Evolutionary conservation across 2,888 invertebrate genomes (phyloP).

Genomic region (Ditula angustiorana): DNA sequence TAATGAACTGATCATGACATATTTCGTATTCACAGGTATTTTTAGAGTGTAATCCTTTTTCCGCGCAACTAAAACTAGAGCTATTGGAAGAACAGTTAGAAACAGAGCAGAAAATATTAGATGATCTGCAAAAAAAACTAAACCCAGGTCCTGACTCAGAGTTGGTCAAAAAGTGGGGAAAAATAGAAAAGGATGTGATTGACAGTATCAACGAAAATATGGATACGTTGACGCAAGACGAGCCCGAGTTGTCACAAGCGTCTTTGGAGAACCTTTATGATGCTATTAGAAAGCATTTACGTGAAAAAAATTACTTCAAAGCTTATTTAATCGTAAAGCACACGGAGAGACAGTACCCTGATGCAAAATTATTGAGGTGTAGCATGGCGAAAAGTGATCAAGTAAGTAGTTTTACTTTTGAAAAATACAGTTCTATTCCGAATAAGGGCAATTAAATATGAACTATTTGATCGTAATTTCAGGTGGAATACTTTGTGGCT

Average conservation of each 20-base stretch:
- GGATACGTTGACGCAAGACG: slow-evolving; percentile 76
- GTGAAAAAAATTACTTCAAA: slow-evolving; percentile 80
- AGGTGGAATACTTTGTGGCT: slow-evolving; percentile 79
- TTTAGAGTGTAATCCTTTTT: slow-evolving; percentile 94
- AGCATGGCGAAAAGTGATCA: slow-evolving; percentile 80
- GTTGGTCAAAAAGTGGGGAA: slow-evolving; percentile 80
- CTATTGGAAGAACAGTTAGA: slow-evolving; percentile 86
- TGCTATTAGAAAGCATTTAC: slow-evolving; percentile 73
- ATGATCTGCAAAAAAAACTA: slow-evolving; percentile 84
- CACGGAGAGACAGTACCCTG: slow-evolving; percentile 77
- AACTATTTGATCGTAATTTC: slow-evolving; percentile 46
- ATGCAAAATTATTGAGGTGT: slow-evolving; percentile 75
- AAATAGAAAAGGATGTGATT: slow-evolving; percentile 80
- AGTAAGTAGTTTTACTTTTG: too few relatives aligned
- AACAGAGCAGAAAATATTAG: slow-evolving; percentile 86
- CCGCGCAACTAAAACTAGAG: slow-evolving; percentile 88
- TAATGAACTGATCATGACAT: not conserved
- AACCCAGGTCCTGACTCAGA: slow-evolving; percentile 77
- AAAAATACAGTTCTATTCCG: too few relatives aligned
- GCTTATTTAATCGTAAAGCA: slow-evolving; percentile 81
- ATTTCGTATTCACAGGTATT: slow-evolving; percentile 82
- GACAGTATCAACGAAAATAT: slow-evolving; percentile 80
- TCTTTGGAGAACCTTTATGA: slow-evolving; percentile 76
- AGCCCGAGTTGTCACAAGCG: slow-evolving; percentile 75
- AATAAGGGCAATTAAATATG: too few relatives aligned